Base-by-base conservation (phyloP, 2,888 invertebrate genomes). In the Diarsia mendica region DNA sequence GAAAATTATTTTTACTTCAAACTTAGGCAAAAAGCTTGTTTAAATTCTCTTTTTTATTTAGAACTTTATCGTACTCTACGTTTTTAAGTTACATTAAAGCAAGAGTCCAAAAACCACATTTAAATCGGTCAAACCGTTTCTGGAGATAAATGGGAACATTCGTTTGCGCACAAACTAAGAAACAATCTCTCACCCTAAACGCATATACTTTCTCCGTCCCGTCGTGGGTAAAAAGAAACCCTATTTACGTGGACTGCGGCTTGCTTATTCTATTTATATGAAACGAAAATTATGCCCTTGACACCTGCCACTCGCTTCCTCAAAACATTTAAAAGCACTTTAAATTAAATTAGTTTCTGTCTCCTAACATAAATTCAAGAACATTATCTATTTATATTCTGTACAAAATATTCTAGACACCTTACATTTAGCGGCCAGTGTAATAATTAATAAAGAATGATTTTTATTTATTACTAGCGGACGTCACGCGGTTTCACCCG, bases 381-480 rank as follows among this genome's bases (percentile, higher is more conserved):
- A 20, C 18, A 77, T 74, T 67, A 78, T 63, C 33, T 64, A 73
- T 78, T 74, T 63, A 78, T 58, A 39, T 23, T 58, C 39, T 33
- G 18, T 33, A 28, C 65, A 44, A 65, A 44, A 75, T 73, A 46
- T 63, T 48, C 11, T 1, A 44, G 20, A 20, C 18, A 55, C 18
- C 10, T 63, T 83, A 68, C 53, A 66, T 61, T 48, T 66, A 72
- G 13, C 15, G 28, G 51, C 11, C 55, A 63, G 65, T 58, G 5
- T 23, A 39, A 39, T 39, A 39, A 39, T 39, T 5, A 39, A 39
- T 39, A 2, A 28, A 28, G 28, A 28, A 28, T 28, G 28, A 28
- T 28, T 28, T 28, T 28, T 28, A 28, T 28, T 28, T 28, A 28
- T 28, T 28, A 28, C 28, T 28, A 28, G 28, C 28, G 28, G 28